Base-by-base conservation (phyloP, 2,113 vertebrate species). In the Epinephelus lanceolatus region DNA sequence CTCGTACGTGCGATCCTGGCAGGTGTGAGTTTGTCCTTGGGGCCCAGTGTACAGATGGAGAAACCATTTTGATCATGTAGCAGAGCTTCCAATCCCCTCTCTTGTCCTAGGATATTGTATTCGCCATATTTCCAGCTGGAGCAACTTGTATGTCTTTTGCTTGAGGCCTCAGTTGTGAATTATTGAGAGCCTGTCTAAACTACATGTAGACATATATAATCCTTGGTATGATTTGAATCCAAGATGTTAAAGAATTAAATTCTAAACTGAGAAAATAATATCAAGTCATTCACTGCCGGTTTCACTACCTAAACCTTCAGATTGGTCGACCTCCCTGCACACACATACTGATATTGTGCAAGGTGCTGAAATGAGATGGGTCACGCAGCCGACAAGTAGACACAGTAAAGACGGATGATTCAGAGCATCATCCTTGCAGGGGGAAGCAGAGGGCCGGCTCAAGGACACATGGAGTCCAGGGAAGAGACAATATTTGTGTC, bases 41-140 rank as follows among this genome's bases (percentile, higher is more conserved):
- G 78, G 78, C 55, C 25, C 40, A 62, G 74, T 86, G 69, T 92
- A 81, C 90, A 90, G 89, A 91, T 90, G 83, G 84, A 78, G 83
- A 84, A 55, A 61, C 33, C 23, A 21, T 78, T 91, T 92, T 92
- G 91, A 93, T 94, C 87, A 94, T 89, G 85, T 71, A 89, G 80
- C 77, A 81, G 80, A 60, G 84, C 87, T 91, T 92, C 88, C 88
- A 92, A 86, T 86, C 73, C 47, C 25, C 49, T 88, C 69, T 63
- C 55, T 86, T 79, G 76, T 89, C 56, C 71, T 62, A 49, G 30
- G 69, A 80, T 85, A 75, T 76, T 89, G 86, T 88, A 81, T 85
- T 90, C 83, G 86, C 47, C 60, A 82, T 25, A 52, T 77, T 85
- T 88, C 84, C 78, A 86, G 47, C 51, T 80, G 70, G 83, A 84